These are phyloP conservation scores for Gonioctena quinquepunctata DNA, from an alignment of 1,140 invertebrate genomes.

Conservation along the genomic window DNA sequence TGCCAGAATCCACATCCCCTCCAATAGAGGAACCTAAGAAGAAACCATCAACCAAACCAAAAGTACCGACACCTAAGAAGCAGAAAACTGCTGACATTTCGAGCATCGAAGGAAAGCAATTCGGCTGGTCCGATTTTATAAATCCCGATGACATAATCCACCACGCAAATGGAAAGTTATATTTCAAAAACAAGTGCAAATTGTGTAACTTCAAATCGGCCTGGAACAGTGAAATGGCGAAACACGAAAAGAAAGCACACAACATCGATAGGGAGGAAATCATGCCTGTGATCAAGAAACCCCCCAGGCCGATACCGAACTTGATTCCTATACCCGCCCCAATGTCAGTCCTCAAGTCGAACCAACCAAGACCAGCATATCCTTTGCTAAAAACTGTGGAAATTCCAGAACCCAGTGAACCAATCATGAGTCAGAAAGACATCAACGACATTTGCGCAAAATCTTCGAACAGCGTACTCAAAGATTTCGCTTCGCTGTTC, in stretches of 20 bases:
- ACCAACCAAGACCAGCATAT: not conserved
- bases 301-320: constrained; percentile 68
- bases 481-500: constrained; percentile 58
- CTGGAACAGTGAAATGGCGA: constrained; percentile 62
- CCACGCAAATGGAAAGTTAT: constrained; percentile 58
- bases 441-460: constrained; percentile 57
- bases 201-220: constrained; percentile 53
- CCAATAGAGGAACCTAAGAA: not conserved
- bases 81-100: constrained; percentile 13
- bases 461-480: constrained; percentile 56
- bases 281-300: constrained; percentile 56
- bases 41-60: constrained; percentile 7
- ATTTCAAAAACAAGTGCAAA: constrained; percentile 54
- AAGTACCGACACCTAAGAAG: constrained; percentile 4
- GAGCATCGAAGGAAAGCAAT: constrained; percentile 16
- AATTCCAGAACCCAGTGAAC: constrained; percentile 28
- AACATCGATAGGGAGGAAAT: constrained; percentile 50
- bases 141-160: constrained; percentile 59
- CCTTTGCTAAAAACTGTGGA: not conserved
- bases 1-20: constrained; percentile 1
- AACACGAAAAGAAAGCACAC: constrained; percentile 60
- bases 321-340: constrained; percentile 66
- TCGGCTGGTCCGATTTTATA: constrained; percentile 55
- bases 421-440: constrained; percentile 54
- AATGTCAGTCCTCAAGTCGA: constrained; percentile 6